These are phyloP conservation scores for Propithecus perrieri DNA, from an alignment of 2,797 vertebrate genomes.

Conservation along the genomic window DNA sequence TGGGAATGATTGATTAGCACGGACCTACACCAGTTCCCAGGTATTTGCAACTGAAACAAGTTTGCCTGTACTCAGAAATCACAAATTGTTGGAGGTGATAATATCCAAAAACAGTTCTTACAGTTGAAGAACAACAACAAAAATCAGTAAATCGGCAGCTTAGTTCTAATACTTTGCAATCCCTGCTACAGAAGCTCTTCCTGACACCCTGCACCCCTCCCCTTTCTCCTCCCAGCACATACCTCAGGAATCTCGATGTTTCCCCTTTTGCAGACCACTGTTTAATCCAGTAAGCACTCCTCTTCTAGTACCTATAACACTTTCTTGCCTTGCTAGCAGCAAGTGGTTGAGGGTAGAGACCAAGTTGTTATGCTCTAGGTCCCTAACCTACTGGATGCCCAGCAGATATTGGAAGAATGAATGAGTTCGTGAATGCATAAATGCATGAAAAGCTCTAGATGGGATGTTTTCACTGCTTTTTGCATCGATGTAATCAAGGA, in stretches of 20 bases:
- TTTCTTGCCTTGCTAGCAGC: neutral
- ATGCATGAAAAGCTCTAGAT: too few species aligned
- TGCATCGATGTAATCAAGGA: fast-evolving
- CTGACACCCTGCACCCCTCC: too few species aligned
- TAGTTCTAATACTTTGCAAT: neutral
- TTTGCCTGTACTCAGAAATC: neutral
- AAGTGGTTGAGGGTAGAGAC: neutral
- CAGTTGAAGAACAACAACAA: neutral
- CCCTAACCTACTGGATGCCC: neutral
- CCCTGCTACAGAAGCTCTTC: neutral
- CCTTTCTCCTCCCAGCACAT: fast-evolving
- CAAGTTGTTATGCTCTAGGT: neutral
- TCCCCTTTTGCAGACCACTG: neutral
- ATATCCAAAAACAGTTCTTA: neutral
- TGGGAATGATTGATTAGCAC: neutral
- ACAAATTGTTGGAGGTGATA: neutral
- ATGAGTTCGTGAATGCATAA: neutral
- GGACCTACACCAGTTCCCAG: neutral
- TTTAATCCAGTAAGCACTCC: neutral
- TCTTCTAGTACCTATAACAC: neutral
- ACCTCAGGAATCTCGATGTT: neutral
- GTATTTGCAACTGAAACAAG: neutral
- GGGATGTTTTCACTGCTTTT: neutral
- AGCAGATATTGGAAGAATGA: neutral
- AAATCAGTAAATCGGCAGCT: neutral